These are phyloP conservation scores for Stratiolaelaps scimitus DNA, from an alignment of 1,140 invertebrate species.

Conservation along the genomic window DNA sequence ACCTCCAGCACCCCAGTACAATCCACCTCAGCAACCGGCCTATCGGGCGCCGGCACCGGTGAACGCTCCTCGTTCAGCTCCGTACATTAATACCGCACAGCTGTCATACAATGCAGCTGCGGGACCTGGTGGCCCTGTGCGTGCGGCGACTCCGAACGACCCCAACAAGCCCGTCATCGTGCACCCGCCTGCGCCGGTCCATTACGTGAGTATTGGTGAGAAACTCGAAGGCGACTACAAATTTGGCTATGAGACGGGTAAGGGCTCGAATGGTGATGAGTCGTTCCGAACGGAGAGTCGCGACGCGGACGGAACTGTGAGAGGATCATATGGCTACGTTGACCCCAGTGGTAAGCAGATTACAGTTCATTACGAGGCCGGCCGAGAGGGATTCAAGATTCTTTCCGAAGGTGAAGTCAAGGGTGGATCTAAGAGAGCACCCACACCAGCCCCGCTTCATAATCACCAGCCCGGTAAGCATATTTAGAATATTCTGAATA, in stretches of 20 bases:
- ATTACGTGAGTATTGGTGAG: constrained; percentile 26
- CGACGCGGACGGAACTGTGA: constrained; percentile 16
- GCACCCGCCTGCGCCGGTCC: constrained; percentile 3
- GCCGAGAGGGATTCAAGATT: constrained; percentile 24
- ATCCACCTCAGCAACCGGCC: not conserved
- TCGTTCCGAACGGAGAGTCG: constrained; percentile 16
- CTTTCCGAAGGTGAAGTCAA: constrained; percentile 20
- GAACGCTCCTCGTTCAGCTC: not conserved
- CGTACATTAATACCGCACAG: constrained; percentile 23
- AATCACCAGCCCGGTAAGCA: not conserved
- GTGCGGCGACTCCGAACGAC: not conserved
- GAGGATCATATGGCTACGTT: constrained; percentile 21
- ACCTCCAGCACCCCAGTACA: not conserved
- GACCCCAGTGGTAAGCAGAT: constrained; percentile 30
- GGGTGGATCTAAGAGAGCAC: not conserved
- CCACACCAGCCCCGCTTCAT: not conserved
- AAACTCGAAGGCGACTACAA: constrained; percentile 29
- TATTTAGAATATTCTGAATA: not conserved
- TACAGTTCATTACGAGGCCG: constrained; percentile 13
- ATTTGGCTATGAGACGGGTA: constrained; percentile 24
- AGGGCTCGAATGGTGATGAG: constrained; percentile 18
- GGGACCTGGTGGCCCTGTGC: not conserved
- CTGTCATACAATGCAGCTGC: constrained; percentile 14
- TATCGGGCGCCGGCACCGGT: not conserved
- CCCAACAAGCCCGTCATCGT: not conserved